Conservation (phyloP, 2,888 invertebrate genomes). For the Drosophila engyochracea region DNA sequence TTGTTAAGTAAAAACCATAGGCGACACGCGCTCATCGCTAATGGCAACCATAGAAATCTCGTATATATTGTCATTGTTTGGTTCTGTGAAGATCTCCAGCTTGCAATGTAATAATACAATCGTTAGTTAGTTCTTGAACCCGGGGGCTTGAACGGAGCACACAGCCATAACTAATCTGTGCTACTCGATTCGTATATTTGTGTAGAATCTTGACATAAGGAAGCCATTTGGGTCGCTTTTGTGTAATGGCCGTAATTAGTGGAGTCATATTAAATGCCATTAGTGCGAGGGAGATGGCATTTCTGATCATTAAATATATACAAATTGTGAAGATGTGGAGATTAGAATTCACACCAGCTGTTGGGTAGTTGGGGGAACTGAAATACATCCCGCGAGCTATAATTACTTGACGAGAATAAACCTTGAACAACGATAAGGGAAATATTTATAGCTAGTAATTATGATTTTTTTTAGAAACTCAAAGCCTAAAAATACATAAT, state of each 20-base stretch:
- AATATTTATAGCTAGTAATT: background rate
- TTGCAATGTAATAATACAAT: constrained; percentile 45
- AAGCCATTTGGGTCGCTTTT: constrained; percentile 54
- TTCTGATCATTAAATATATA: constrained; percentile 36
- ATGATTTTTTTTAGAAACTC: background rate
- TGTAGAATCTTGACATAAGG: constrained; percentile 52
- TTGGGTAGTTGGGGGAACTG: background rate
- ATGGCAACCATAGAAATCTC: constrained; percentile 1
- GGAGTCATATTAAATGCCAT: constrained; percentile 20
- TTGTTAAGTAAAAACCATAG: background rate
- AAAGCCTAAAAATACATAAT: background rate
- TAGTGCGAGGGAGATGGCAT: constrained; percentile 37
- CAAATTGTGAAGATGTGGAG: constrained; percentile 4
- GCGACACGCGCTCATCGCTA: constrained; percentile 11
- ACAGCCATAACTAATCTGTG: constrained; percentile 59
- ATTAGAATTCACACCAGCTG: constrained; percentile 1
- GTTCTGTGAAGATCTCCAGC: constrained; percentile 17
- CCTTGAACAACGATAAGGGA: constrained; percentile 6
- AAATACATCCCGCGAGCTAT: constrained; percentile 4
- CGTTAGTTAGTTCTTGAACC: constrained; percentile 68
- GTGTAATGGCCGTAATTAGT: constrained; percentile 61
- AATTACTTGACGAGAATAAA: constrained; percentile 6
- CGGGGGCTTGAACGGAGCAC: constrained; percentile 50
- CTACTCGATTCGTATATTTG: constrained; percentile 45
- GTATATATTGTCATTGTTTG: constrained; percentile 19